Evolutionary conservation across 1,140 invertebrate species (phyloP), one percentile per base, ranked within the genome.

Genomic region (Pseudomyrmex cubaensis): DNA sequence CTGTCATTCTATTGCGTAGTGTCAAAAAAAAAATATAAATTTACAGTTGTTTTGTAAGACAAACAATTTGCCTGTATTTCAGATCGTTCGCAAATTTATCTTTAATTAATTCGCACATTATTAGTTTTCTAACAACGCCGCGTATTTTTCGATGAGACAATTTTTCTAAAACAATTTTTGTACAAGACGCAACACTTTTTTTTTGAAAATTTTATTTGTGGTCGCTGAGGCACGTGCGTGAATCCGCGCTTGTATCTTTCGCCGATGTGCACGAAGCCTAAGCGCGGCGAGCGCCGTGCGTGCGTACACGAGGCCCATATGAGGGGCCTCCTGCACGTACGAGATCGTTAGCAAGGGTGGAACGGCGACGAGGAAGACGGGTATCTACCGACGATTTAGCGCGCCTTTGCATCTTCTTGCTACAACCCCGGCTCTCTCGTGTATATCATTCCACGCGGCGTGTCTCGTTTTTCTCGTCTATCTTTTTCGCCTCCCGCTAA

Each of bases 321-420:
- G 83, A 82, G 44, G 35, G 35, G 83, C 67, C 56, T 64, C 35
- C 85, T 20, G 20, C 20, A 87, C 87, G 89, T 92, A 91, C 89
- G 89, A 92, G 91, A 92, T 93, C 92, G 92, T 93, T 93, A 92
- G 92, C 86, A 86, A 87, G 87, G 86, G 86, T 85, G 89, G 90
- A 88, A 90, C 87, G 84, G 89, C 84, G 78, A 75, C 77, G 66
- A 74, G 85, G 85, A 90, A 85, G 82, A 84, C 80, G 80, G 87
- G 83, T 85, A 85, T 70, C 87, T 64, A 66, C 77, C 72, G 83
- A 88, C 87, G 87, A 89, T 89, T 89, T 89, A 89, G 61, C 87
- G 80, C 80, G 84, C 73, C 84, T 89, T 88, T 88, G 87, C 87
- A 86, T 89, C 86, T 84, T 73, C 83, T 61, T 61, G 69, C 54